Conservation (phyloP, 2,797 vertebrate species). For the Phalloptychus januarius region DNA sequence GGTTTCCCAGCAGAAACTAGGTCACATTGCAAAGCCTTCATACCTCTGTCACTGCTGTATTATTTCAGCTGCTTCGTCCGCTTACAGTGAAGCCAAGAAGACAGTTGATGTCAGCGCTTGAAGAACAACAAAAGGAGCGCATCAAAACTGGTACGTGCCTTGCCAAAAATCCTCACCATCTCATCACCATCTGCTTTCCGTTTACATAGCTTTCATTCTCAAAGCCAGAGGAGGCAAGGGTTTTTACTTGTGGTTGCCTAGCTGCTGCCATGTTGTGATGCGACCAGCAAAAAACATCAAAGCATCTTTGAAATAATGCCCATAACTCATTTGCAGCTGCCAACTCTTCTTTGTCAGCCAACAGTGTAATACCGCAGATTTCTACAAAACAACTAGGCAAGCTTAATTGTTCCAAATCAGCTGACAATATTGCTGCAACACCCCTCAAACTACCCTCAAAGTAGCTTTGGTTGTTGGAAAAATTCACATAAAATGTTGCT, state of each 20-base stretch:
- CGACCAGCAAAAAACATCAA: conserved; percentile 45
- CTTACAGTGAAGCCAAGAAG: conserved; percentile 48
- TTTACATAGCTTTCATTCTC: conserved; percentile 59
- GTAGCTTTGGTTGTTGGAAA: conserved; percentile 19
- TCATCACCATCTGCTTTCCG: conserved; percentile 69
- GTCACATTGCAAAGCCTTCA: conserved; percentile 53
- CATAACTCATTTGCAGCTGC: conserved; percentile 56
- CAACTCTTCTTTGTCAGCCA: conserved; percentile 50
- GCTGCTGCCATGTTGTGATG: conserved; percentile 49
- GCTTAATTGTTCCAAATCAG: conserved; percentile 43
- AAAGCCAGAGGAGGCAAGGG: conserved; percentile 33
- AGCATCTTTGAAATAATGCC: conserved; percentile 47
- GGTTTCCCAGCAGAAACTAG: conserved; percentile 41
- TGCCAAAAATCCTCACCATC: conserved; percentile 57
- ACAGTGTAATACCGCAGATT: conserved; percentile 37
- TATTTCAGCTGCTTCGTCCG: conserved; percentile 71
- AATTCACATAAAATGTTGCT: conserved; percentile 24
- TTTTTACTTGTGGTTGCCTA: conserved; percentile 50
- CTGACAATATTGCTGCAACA: conserved; percentile 9
- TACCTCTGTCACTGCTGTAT: conserved; percentile 57
- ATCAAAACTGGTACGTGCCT: conserved; percentile 36
- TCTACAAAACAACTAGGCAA: conserved; percentile 27
- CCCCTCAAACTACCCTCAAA: conserved; percentile 17
- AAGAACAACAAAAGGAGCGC: conserved; percentile 53
- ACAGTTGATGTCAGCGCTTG: conserved; percentile 59